phyloP scores from a whole-genome alignment of 2,797 vertebrate species.

The Tragelaphus eurycerus region DNA sequence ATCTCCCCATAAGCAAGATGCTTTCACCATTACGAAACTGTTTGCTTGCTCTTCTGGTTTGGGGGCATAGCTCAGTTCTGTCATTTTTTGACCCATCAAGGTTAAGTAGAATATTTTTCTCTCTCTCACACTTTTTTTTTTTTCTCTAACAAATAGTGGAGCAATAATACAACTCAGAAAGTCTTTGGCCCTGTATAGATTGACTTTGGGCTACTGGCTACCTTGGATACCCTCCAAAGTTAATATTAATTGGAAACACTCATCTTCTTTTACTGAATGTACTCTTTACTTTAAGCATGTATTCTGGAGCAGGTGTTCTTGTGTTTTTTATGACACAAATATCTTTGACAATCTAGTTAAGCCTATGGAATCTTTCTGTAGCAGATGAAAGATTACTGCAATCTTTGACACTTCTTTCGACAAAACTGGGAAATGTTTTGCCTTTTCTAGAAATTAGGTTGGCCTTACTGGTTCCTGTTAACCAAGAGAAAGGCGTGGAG shows the following conservation, averaged over 20 bases:
- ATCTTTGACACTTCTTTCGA: neutral
- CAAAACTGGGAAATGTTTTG: neutral
- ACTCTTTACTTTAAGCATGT: neutral
- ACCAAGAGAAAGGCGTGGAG: neutral
- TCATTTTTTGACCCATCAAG: slow-evolving; percentile 34
- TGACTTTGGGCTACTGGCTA: neutral
- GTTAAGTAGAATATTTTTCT: slow-evolving; percentile 11
- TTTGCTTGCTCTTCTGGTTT: neutral
- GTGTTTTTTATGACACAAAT: neutral
- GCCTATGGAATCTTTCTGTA: neutral
- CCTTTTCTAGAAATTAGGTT: neutral
- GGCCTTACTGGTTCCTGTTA: neutral
- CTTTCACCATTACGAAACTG: slow-evolving; percentile 39
- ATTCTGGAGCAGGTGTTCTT: neutral
- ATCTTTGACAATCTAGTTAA: neutral
- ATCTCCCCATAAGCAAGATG: slow-evolving; percentile 49
- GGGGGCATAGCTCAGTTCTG: neutral
- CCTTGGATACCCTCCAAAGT: neutral
- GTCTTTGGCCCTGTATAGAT: neutral
- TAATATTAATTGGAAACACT: neutral
- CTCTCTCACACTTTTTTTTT: neutral
- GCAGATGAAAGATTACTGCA: neutral
- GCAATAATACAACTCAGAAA: neutral
- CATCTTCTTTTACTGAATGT: neutral
- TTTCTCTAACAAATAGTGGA: neutral